phyloP scores from a whole-genome alignment of 2,888 invertebrate species.

The Leptura quadrifasciata region DNA sequence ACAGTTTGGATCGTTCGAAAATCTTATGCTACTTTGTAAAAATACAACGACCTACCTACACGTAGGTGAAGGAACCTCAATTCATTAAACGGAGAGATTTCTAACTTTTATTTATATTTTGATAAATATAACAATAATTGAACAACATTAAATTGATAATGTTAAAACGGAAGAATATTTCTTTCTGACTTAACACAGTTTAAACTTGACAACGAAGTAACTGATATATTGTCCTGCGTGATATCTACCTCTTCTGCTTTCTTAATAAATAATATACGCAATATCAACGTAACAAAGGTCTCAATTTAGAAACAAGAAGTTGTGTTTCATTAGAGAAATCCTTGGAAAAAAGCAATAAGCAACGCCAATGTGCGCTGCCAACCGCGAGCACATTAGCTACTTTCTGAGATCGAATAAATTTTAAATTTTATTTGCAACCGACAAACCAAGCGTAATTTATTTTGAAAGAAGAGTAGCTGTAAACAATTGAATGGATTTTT shows the following conservation, averaged over 20 bases:
- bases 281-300: too few relatives aligned
- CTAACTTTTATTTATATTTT: too few relatives aligned
- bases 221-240: too few relatives aligned
- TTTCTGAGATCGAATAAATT: conserved; percentile 46
- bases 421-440: conserved; percentile 41
- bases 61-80: neutral
- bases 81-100: too few relatives aligned
- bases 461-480: conserved; percentile 37
- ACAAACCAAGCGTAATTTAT: conserved; percentile 45
- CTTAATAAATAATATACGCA: too few relatives aligned
- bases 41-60: neutral
- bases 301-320: neutral
- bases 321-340: neutral
- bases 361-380: neutral
- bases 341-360: neutral
- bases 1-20: conserved; percentile 43
- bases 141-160: too few relatives aligned
- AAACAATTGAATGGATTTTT: conserved; percentile 42
- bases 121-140: too few relatives aligned
- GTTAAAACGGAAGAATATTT: too few relatives aligned
- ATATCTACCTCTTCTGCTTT: too few relatives aligned
- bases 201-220: too few relatives aligned
- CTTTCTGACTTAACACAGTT: too few relatives aligned
- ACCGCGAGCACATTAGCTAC: conserved; percentile 8
- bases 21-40: conserved; percentile 21